Base-by-base conservation (phyloP, 2,797 vertebrate genomes). In the Decapterus maruadsi region DNA sequence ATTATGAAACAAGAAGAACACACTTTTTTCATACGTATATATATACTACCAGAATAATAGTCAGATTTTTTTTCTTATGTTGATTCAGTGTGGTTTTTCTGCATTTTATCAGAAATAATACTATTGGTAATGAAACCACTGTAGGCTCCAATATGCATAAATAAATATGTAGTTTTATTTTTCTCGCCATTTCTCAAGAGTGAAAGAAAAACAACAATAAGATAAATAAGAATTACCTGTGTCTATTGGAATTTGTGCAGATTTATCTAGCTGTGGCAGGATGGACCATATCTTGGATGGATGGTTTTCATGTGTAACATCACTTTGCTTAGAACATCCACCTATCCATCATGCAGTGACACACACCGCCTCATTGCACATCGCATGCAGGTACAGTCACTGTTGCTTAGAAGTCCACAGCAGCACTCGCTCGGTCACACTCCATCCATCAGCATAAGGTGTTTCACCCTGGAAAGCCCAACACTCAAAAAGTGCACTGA, bases 251-350 rank as follows among this genome's bases (percentile, higher is more conserved):
- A 81, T 86, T 73, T 83, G 50, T 75, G 67, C 22, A 63, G 82
- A 87, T 92, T 88, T 75, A 86, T 90, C 87, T 69, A 42, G 65
- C 60, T 55, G 72, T 78, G 82, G 78, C 86, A 89, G 82, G 82
- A 85, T 77, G 85, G 88, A 69, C 73, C 83, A 64, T 88, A 87
- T 89, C 85, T 72, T 87, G 90, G 87, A 89, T 89, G 89, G 86
- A 65, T 87, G 87, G 80, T 89, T 93, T 93, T 91, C 89, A 92
- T 80, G 84, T 91, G 90, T 91, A 91, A 90, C 92, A 91, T 92
- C 89, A 84, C 90, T 88, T 89, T 81, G 84, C 91, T 70, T 87
- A 87, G 87, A 88, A 86, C 86, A 90, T 92, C 91, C 90, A 82
- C 90, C 92, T 81, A 94, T 94, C 92, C 85, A 93, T 93, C 90